phyloP scores from a whole-genome alignment of 92 coral and sea anemone genomes.

The Umimayanthus kanabou region DNA sequence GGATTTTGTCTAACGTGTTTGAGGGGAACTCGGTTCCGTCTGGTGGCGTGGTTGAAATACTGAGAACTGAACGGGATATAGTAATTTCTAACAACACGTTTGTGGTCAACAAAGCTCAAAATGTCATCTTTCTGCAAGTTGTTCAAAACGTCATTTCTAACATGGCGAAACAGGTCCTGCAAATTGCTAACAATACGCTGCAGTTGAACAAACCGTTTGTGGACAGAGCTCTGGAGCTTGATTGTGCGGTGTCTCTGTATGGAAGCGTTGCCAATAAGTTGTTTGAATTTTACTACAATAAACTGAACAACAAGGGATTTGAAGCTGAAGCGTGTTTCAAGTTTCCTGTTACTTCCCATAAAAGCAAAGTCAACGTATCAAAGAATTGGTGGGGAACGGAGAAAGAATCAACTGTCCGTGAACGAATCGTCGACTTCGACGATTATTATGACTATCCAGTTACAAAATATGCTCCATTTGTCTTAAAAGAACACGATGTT shows the following conservation, averaged over 20 bases:
- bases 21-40: slow-evolving; percentile 23
- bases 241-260: slow-evolving; percentile 33
- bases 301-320: slow-evolving; percentile 46
- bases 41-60: slow-evolving; percentile 46
- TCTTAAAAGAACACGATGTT: slow-evolving; percentile 19
- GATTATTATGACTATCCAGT: slow-evolving; percentile 56
- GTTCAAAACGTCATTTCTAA: slow-evolving; percentile 1
- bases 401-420: slow-evolving; percentile 1
- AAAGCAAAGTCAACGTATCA: slow-evolving; percentile 29
- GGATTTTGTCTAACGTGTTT: slow-evolving; percentile 43
- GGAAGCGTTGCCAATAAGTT: slow-evolving; percentile 46
- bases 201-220: slow-evolving; percentile 1
- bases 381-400: slow-evolving; percentile 76
- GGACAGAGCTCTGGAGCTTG: background rate
- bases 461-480: slow-evolving; percentile 52
- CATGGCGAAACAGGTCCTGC: background rate
- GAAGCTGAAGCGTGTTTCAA: slow-evolving; percentile 49
- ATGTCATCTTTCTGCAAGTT: slow-evolving; percentile 35
- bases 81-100: slow-evolving; percentile 47
- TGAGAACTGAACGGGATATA: slow-evolving; percentile 31
- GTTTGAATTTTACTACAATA: slow-evolving; percentile 42
- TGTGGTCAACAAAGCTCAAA: slow-evolving; percentile 35
- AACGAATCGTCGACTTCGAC: slow-evolving; percentile 65
- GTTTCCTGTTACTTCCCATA: slow-evolving; percentile 26
- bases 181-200: slow-evolving; percentile 49